Base-by-base conservation (phyloP, 2,113 vertebrate species). In the Vidua macroura region DNA sequence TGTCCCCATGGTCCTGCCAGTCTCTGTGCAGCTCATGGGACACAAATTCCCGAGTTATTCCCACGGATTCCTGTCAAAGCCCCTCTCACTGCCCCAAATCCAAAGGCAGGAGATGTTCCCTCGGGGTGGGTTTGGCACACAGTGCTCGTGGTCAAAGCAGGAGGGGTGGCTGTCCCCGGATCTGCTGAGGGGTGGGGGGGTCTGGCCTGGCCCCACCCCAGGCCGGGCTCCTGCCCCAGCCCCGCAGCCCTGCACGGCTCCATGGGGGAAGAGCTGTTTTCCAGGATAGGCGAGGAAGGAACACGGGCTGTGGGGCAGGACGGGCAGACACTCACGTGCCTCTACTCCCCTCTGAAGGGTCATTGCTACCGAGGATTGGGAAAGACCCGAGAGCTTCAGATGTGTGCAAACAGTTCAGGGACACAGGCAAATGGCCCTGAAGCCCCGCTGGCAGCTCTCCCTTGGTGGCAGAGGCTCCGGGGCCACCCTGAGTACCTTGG, bases 61-160 rank as follows among this genome's bases (percentile, higher is more conserved):
- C 48, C 10, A 2, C 1, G 35, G 37, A 15, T 58, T 86, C 28
- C 18, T 15, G 20, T 6, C 23, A 14, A n/a, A 70, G 24, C 7
- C 11, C 31, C 24, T 49, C 73, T 58, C 5, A 0, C 49, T 59
- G 74, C 16, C 12, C 77, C 23, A 15, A 56, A 48, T 8, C 46
- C 66, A 5, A 43, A n/a, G 67, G 62, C 20, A 10, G 25, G 80
- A 74, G 51, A 6, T 12, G 18, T 41, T 37, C 37, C 33, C 52
- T 37, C 23, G 2, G 35, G 11, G 19, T 28, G 37, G 19, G 15
- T 8, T 31, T 18, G 31, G 64, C 19, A 17, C 31, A 33, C 49
- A 25, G 15, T 0, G 6, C 31, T n/a, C 3, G 4, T 18, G 18
- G 27, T 31, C 37, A 48, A 11, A 39, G 15, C 62, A 0, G 2